Conservation (phyloP, 2,113 vertebrate genomes). For the Toxotes chatareus region DNA sequence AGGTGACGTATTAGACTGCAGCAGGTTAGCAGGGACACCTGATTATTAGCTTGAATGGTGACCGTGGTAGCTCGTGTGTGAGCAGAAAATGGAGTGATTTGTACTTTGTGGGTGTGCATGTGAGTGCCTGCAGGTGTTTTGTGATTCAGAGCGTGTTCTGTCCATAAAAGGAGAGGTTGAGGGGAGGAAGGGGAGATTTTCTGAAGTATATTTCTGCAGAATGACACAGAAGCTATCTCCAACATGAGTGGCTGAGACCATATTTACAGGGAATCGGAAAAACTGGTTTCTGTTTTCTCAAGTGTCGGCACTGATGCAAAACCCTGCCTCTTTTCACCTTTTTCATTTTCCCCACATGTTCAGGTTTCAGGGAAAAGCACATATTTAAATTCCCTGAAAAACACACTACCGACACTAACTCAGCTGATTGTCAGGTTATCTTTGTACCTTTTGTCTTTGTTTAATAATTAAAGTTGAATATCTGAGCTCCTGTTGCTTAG, state of each 20-base stretch:
- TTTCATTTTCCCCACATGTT: background rate
- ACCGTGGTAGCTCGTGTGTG: background rate
- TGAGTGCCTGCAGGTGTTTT: constrained; percentile 32
- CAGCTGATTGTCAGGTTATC: background rate
- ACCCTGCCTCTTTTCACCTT: background rate
- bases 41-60: constrained; percentile 31
- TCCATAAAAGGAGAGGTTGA: constrained; percentile 7
- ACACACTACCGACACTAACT: background rate
- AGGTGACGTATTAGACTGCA: constrained; percentile 20
- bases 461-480: background rate
- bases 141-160: constrained; percentile 26
- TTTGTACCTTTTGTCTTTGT: background rate
- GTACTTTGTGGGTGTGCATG: background rate
- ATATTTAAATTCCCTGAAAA: background rate
- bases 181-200: constrained; percentile 11
- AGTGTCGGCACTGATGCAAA: background rate
- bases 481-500: background rate
- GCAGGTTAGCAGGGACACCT: background rate
- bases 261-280: constrained; percentile 46
- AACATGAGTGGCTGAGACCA: constrained; percentile 1
- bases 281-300: constrained; percentile 3
- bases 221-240: constrained; percentile 27
- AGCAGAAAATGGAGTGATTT: constrained; percentile 33
- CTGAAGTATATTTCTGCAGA: constrained; percentile 13
- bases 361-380: background rate